Conservation (phyloP, 2,113 vertebrate species). For the Falco punctatus region DNA sequence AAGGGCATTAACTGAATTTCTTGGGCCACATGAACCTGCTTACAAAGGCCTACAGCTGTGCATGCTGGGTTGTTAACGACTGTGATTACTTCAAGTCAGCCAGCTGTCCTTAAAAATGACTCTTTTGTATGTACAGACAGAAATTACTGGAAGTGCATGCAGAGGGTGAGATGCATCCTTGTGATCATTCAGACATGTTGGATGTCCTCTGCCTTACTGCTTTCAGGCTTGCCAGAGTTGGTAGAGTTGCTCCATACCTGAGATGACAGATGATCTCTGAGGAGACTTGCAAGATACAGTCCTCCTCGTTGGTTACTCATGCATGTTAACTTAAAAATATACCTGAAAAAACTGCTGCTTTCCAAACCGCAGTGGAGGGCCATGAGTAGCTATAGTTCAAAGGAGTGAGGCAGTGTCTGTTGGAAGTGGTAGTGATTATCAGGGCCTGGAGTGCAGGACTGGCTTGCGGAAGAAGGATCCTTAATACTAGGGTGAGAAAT, state of each 20-base stretch:
- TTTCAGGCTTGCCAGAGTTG: not conserved
- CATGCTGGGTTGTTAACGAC: not conserved
- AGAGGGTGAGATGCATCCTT: not conserved
- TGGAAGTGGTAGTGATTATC: not conserved
- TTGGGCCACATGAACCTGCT: not conserved
- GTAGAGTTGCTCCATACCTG: not conserved
- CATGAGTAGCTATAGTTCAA: not conserved
- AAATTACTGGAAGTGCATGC: not conserved
- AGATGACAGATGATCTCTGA: not conserved
- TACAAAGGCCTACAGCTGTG: not conserved
- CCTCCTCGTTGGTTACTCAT: not conserved
- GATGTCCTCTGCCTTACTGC: not conserved
- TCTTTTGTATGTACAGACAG: not conserved
- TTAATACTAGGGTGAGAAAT: fast-evolving
- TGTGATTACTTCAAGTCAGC: not conserved
- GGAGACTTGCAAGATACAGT: not conserved
- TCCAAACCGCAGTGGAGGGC: not conserved
- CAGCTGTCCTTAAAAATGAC: not conserved
- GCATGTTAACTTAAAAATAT: not conserved
- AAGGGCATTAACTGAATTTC: not conserved
- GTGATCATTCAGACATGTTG: fast-evolving
- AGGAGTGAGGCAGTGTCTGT: not conserved
- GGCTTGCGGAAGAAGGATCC: not conserved
- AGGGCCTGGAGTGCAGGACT: not conserved
- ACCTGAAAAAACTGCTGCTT: not conserved